A percentile compares a stretch with the other conserved stretches of the same genome.
phyloP scores from a whole-genome alignment of 1,140 invertebrate species.

The Telenomus remus region DNA sequence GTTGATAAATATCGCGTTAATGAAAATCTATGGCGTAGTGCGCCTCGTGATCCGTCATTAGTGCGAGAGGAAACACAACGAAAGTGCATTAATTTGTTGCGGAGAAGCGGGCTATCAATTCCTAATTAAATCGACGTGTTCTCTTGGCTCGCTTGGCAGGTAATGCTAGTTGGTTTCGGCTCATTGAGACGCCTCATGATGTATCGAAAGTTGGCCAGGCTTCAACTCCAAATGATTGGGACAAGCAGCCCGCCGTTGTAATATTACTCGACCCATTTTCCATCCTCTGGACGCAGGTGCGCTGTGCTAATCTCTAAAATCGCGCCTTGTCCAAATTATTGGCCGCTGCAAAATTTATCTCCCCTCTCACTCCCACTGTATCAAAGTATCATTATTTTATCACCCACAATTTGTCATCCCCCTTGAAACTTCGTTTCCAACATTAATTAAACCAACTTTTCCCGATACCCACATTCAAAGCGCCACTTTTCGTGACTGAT shows the following conservation, averaged over 20 bases:
- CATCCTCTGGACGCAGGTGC: slow-evolving; percentile 29
- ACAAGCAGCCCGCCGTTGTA: slow-evolving; percentile 62
- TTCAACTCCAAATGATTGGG: slow-evolving; percentile 69
- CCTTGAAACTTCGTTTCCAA: too few species aligned
- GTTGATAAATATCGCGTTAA: too few species aligned
- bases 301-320: slow-evolving; percentile 42
- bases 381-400: slow-evolving; percentile 30
- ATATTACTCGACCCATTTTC: slow-evolving; percentile 65
- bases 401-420: slow-evolving; percentile 3
- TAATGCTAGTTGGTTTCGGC: slow-evolving; percentile 57
- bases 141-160: slow-evolving; percentile 62
- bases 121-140: slow-evolving; percentile 65
- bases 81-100: slow-evolving; percentile 48
- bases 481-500: too few species aligned
- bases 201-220: slow-evolving; percentile 69
- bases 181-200: slow-evolving; percentile 65
- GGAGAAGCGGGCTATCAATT: slow-evolving; percentile 64
- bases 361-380: slow-evolving; percentile 12
- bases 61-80: slow-evolving; percentile 17
- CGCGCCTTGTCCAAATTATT: slow-evolving; percentile 38
- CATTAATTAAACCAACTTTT: too few species aligned
- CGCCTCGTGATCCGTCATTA: slow-evolving; percentile 32
- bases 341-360: slow-evolving; percentile 25
- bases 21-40: slow-evolving; percentile 1
- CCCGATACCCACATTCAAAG: too few species aligned